These are phyloP conservation scores for Calephelis virginiensis DNA, from an alignment of 1,140 invertebrate species.

Conservation along the genomic window DNA sequence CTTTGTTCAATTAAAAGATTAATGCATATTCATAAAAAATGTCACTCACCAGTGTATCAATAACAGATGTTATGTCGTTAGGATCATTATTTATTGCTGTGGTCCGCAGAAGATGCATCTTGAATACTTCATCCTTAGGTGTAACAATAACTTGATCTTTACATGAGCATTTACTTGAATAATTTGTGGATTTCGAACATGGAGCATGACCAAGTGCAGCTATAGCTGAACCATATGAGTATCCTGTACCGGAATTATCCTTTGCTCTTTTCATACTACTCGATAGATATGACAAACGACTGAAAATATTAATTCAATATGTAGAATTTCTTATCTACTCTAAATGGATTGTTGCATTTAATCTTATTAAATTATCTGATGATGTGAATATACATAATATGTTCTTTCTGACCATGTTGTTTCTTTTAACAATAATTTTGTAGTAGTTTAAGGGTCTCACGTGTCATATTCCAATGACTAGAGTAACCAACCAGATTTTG, in stretches of 20 bases:
- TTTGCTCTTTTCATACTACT: conserved; percentile 62
- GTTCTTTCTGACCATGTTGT: too few species aligned
- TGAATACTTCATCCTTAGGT: conserved; percentile 46
- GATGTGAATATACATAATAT: too few species aligned
- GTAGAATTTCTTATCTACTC: neutral
- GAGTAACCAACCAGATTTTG: too few species aligned
- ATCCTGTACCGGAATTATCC: conserved; percentile 66
- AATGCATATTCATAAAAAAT: neutral
- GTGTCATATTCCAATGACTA: too few species aligned
- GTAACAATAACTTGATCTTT: conserved; percentile 50
- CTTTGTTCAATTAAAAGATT: too few species aligned
- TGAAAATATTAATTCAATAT: conserved; percentile 38
- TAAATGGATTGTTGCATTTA: neutral
- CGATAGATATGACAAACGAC: conserved; percentile 50
- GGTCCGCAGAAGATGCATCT: conserved; percentile 58
- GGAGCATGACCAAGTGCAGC: conserved; percentile 40
- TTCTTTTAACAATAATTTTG: too few species aligned
- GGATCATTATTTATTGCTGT: conserved; percentile 63
- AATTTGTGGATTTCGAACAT: conserved; percentile 34
- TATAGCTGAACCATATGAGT: conserved; percentile 60
- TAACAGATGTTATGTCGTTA: conserved; percentile 37
- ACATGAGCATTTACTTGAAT: conserved; percentile 47
- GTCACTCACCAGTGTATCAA: conserved; percentile 50
- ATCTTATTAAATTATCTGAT: too few species aligned
- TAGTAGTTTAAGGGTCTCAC: too few species aligned